Conservation (phyloP, 2,113 vertebrate genomes). For the Etia nguti region DNA sequence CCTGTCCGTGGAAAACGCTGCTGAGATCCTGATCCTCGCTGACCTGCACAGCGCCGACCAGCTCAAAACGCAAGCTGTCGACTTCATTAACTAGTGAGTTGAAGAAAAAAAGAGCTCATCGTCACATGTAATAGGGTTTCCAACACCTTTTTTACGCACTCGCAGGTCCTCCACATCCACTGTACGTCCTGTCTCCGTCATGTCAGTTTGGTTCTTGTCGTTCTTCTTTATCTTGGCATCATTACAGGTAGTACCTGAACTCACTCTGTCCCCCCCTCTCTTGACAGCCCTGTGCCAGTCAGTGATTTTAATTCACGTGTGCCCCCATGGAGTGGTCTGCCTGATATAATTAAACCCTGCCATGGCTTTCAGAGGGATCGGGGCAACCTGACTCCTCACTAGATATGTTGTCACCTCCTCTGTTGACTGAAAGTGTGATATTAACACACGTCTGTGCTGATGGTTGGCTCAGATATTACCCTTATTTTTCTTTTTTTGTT, state of each 20-base stretch:
- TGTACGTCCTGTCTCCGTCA: conserved; percentile 14
- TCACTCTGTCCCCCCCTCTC: background rate
- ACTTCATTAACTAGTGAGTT: conserved; percentile 98
- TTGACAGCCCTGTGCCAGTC: background rate
- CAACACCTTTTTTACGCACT: background rate
- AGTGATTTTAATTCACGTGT: conserved; percentile 11
- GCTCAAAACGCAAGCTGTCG: conserved; percentile 95
- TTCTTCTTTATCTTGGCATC: background rate
- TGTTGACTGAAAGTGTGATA: conserved; percentile 7
- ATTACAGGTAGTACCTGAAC: background rate
- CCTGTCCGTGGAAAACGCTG: conserved; percentile 93
- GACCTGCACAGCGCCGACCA: conserved; percentile 97
- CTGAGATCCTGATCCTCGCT: conserved; percentile 94
- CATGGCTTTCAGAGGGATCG: conserved; percentile 3
- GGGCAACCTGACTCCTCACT: conserved; percentile 28
- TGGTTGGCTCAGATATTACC: background rate
- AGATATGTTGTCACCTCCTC: background rate
- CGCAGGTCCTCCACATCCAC: background rate
- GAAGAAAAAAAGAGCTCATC: background rate
- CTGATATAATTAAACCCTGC: background rate
- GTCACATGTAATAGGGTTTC: background rate
- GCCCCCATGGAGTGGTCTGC: background rate
- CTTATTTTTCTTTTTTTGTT: background rate
- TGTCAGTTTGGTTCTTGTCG: background rate
- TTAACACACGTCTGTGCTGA: background rate